phyloP scores from a whole-genome alignment of 2,888 invertebrate species.

The Cabera pusaria region DNA sequence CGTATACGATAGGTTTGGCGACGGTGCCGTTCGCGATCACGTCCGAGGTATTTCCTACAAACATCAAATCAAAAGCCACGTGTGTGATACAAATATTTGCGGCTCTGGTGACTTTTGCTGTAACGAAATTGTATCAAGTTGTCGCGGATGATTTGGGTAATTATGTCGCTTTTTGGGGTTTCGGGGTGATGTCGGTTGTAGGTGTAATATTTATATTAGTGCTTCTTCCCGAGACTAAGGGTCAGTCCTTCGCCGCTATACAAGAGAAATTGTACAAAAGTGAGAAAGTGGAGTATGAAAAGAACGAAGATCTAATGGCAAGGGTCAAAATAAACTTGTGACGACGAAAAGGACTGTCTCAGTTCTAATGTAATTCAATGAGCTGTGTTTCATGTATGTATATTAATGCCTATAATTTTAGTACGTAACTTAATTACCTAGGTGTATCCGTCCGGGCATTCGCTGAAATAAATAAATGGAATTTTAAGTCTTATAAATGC shows the following conservation, averaged over 20 bases:
- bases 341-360: slow-evolving; percentile 11
- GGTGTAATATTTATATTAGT: slow-evolving; percentile 79
- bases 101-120: slow-evolving; percentile 82
- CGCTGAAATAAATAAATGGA: too few relatives aligned
- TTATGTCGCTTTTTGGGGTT: slow-evolving; percentile 82
- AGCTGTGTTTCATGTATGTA: too few relatives aligned
- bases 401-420: background rate
- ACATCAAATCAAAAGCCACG: slow-evolving; percentile 85
- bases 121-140: slow-evolving; percentile 83
- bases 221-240: slow-evolving; percentile 84
- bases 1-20: slow-evolving; percentile 85
- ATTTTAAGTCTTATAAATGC: too few relatives aligned
- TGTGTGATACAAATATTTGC: slow-evolving; percentile 85
- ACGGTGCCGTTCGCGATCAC: slow-evolving; percentile 85
- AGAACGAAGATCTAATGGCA: slow-evolving; percentile 56
- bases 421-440: slow-evolving; percentile 9
- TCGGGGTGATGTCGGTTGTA: slow-evolving; percentile 70
- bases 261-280: slow-evolving; percentile 71
- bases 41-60: slow-evolving; percentile 85
- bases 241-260: slow-evolving; percentile 84
- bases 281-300: slow-evolving; percentile 63
- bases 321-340: slow-evolving; percentile 61
- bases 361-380: background rate
- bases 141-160: slow-evolving; percentile 77
- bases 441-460: slow-evolving; percentile 16